phyloP scores from a whole-genome alignment of 2,888 invertebrate genomes.

The Neelides folsomi region DNA sequence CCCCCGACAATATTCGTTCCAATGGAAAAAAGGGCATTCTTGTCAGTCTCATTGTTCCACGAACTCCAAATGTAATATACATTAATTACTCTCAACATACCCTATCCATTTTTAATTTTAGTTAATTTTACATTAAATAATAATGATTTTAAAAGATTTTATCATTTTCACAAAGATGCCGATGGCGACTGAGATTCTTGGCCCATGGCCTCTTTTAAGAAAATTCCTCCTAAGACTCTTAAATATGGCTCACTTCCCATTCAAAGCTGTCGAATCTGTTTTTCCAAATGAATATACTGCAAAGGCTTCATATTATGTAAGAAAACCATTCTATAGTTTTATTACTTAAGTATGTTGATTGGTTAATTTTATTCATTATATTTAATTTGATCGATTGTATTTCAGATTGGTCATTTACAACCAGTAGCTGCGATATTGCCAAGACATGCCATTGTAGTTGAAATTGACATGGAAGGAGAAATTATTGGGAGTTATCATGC shows the following conservation, averaged over 20 bases:
- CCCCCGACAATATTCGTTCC: constrained; percentile 51
- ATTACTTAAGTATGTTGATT: too few relatives aligned
- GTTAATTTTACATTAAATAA: background rate
- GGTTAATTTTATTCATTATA: too few relatives aligned
- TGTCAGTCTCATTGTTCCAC: constrained; percentile 46
- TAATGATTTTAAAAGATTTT: background rate
- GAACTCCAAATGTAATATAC: constrained; percentile 35
- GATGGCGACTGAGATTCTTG: constrained; percentile 43
- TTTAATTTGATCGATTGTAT: too few relatives aligned
- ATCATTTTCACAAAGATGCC: constrained; percentile 37
- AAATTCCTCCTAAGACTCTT: constrained; percentile 51
- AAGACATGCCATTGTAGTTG: constrained; percentile 47
- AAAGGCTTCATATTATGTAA: constrained; percentile 48
- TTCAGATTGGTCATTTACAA: constrained; percentile 54
- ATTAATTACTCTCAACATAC: too few relatives aligned
- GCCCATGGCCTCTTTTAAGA: constrained; percentile 50
- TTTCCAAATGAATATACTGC: constrained; percentile 55
- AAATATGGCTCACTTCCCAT: constrained; percentile 49
- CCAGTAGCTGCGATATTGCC: constrained; percentile 39
- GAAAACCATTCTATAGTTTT: constrained; percentile 32
- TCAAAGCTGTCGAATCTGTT: constrained; percentile 48
- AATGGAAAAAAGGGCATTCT: constrained; percentile 54
- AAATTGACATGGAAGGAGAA: constrained; percentile 57
- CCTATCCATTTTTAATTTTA: too few relatives aligned
- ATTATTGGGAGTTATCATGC: constrained; percentile 55